Evolutionary conservation across 2,113 vertebrate genomes (phyloP), one percentile per base, ranked within the genome.

Genomic region (Perccottus glenii): DNA sequence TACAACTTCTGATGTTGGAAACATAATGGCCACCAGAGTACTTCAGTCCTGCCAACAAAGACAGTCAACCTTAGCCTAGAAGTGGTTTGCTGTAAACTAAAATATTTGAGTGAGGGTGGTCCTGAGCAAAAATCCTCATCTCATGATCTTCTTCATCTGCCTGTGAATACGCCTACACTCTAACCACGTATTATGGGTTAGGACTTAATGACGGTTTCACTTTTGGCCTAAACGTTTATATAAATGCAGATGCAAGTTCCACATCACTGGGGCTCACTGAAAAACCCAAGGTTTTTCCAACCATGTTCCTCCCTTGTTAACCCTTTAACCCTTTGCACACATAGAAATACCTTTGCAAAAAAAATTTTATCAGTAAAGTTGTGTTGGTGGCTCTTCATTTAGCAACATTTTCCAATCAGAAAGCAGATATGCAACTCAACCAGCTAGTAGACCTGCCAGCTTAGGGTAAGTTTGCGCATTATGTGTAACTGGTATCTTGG

Each of bases 151-250:
- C 74, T 88, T 77, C 70, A 69, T 71, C 46, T 79, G 72, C 70
- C 87, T 88, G 87, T 88, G 84, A 90, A 90, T 90, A 91, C 78
- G 79, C 76, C 62, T 19, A 69, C 51, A 38, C 63, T 76, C 77
- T 59, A 27, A 84, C 88, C 87, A 73, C 85, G 86, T 82, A 90
- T 87, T 85, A 82, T 88, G 77, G 86, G 85, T 80, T 88, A 69
- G 64, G 73, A 68, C 82, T 85, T 64, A 82, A 80, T 71, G 80
- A 88, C 74, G 80, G 77, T 83, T 89, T 87, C 84, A 81, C 74
- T 77, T 81, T 85, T 82, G 67, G 72, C 75, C 74, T 67, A 70
- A 64, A 27, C 35, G 73, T 81, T 85, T 73, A 81, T 86, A 72
- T 82, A 77, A 80, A 86, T 80, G 88, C 80, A 86, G 78, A 88